Evolutionary conservation across 2,113 vertebrate genomes (phyloP), one percentile per base, ranked within the genome.

Genomic region (Chloropsis hardwickii): DNA sequence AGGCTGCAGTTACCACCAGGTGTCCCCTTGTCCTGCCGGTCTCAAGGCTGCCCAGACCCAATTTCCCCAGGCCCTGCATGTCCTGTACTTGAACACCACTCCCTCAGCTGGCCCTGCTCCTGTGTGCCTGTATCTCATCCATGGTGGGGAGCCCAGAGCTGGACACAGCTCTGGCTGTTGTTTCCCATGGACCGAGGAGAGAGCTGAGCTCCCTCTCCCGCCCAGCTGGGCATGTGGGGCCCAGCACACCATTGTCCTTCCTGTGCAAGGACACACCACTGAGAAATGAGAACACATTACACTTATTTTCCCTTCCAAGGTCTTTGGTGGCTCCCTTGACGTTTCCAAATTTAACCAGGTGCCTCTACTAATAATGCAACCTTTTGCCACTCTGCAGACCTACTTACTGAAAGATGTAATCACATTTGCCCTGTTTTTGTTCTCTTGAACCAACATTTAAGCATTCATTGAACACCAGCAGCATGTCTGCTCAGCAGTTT

Each of bases 121-220:
- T 3, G 8, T 12, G 27, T 20, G 16, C 28, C 61, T 6, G 0
- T 9, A 1, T 37, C 25, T 28, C 10, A 19, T 27, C 40, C 1
- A 1, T 24, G 23, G 17, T 9, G 58, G 57, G 44, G 16, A 57
- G 64, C n/a, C 58, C 29, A 18, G 76, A 65, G 56, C 39, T 62
- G 3, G 2, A 0, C 18, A 1, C 0, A 5, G 11, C 0, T 61
- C 54, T 73, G 54, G 71, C 33, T 0, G 0, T 23, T 27, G 53
- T 60, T 47, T 58, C 14, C 18, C 4, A 3, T 1, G 31, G 58
- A 5, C 4, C 0, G 1, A 48, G 33, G 50, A 42, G 10, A 45
- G 25, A 14, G 57, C n/a, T 31, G 31, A 24, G 25, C 13, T 77
- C 31, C 22, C 20, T 58, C 14, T 16, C 37, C 37, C 10, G 37